These are phyloP conservation scores for Aramus guarauna DNA, from an alignment of 2,113 vertebrate species.

Conservation along the genomic window DNA sequence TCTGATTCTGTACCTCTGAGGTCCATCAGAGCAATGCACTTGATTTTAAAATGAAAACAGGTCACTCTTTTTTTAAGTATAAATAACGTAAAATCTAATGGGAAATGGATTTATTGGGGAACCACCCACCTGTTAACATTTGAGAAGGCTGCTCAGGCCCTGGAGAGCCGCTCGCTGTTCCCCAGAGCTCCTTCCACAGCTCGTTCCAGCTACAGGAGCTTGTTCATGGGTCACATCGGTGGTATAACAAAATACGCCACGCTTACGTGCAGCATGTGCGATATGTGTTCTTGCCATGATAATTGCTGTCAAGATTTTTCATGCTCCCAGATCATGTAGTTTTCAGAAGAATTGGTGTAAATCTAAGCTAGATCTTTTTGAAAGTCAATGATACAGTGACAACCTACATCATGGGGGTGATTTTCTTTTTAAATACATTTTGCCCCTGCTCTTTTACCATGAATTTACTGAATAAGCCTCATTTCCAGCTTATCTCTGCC, in stretches of 20 bases:
- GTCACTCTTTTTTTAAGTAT: neutral
- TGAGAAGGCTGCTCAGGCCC: neutral
- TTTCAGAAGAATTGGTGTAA: neutral
- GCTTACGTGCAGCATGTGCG: neutral
- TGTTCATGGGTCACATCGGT: neutral
- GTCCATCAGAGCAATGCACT: neutral
- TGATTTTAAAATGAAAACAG: neutral
- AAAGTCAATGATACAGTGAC: neutral
- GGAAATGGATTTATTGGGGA: neutral
- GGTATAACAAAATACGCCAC: neutral
- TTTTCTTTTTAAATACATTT: neutral
- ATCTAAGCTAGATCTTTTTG: neutral
- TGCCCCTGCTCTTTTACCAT: neutral
- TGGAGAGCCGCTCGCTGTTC: accelerated
- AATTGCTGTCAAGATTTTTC: neutral
- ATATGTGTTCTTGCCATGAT: neutral
- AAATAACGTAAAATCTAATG: neutral
- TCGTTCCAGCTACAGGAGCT: neutral
- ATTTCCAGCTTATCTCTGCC: slow-evolving; percentile 12
- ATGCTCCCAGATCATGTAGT: accelerated
- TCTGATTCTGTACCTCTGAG: neutral
- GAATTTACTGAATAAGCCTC: neutral
- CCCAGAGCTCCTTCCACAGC: neutral
- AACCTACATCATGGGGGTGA: neutral
- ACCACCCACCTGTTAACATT: neutral